Percentiles rank a stretch among this genome's conserved stretches.
phyloP scores from a whole-genome alignment of 2,113 vertebrate genomes.

The Danio rerio region GRCz12tu NC_133179.1:8994001-8994500 shows the following conservation, averaged over 20 bases:
- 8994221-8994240: constrained; percentile 14
- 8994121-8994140: background rate
- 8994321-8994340: constrained; percentile 33
- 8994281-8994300: constrained; percentile 37
- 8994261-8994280: constrained; percentile 30
- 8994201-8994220: constrained; percentile 1
- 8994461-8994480: background rate
- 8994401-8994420: constrained; percentile 27
- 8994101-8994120: background rate
- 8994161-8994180: constrained; percentile 40
- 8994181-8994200: constrained; percentile 13
- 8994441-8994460: constrained; percentile 13
- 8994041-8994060: constrained; percentile 42
- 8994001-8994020: constrained; percentile 42
- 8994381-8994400: constrained; percentile 47
- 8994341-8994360: constrained; percentile 46
- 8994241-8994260: constrained; percentile 28
- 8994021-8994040: constrained; percentile 42
- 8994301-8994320: constrained; percentile 26
- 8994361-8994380: constrained; percentile 51
- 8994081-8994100: background rate
- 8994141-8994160: constrained; percentile 34
- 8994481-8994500: background rate
- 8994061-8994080: constrained; percentile 43
- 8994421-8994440: background rate